phyloP scores from a whole-genome alignment of 2,113 vertebrate genomes.

The Jaculus jaculus region DNA sequence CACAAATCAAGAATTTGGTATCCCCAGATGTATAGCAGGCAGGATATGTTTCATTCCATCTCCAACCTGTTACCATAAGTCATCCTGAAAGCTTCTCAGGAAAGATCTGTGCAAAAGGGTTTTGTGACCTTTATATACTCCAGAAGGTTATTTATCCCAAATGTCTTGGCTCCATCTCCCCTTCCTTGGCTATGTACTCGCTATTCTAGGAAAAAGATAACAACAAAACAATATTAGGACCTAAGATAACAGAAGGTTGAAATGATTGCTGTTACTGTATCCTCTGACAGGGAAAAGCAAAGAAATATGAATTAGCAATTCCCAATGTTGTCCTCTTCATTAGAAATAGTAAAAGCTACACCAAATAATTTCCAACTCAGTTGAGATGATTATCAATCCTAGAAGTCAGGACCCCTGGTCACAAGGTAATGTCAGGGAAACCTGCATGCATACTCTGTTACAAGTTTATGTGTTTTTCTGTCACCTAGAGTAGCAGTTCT shows the following conservation, averaged over 20 bases:
- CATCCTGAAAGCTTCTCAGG: neutral
- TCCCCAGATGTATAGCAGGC: neutral
- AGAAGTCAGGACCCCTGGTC: neutral
- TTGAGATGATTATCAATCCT: neutral
- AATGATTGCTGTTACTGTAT: neutral
- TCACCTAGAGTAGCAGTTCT: neutral
- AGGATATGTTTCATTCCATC: conserved; percentile 21
- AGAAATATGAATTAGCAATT: conserved; percentile 9
- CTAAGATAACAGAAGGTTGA: neutral
- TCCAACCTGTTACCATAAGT: neutral
- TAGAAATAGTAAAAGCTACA: conserved; percentile 23
- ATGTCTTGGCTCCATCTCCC: neutral
- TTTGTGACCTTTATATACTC: conserved; percentile 1
- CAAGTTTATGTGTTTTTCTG: neutral
- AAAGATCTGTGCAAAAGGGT: neutral
- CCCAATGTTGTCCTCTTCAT: neutral
- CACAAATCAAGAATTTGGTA: conserved; percentile 18
- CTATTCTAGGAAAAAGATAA: conserved; percentile 28
- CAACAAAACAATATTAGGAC: neutral
- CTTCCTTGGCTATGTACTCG: neutral
- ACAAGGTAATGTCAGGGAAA: neutral
- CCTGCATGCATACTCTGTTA: neutral
- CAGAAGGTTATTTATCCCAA: neutral
- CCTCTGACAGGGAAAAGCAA: conserved; percentile 3
- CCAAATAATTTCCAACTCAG: conserved; percentile 15